A percentile compares a stretch with the other conserved stretches of the same genome.
Evolutionary conservation across 2,888 invertebrate species (phyloP).

Genomic region (Coronaproctus castanopsis): DNA sequence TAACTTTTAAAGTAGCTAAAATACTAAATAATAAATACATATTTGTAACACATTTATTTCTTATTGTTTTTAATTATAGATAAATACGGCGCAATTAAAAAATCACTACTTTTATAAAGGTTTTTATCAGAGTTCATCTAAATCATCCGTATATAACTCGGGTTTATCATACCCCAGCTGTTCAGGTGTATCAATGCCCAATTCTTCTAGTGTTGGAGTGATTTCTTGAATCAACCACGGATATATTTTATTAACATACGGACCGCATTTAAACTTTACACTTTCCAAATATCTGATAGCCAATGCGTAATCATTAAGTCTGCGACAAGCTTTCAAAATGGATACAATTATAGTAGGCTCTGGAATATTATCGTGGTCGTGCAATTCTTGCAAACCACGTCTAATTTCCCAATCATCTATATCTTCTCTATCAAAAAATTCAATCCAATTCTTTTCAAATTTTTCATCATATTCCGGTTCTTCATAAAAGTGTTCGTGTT

Average conservation of each 20-base stretch:
- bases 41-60: too few relatives aligned
- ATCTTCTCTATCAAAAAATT: conserved; percentile 63
- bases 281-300: conserved; percentile 83
- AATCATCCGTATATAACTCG: conserved; percentile 62
- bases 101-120: too few relatives aligned
- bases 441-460: conserved; percentile 62
- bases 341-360: conserved; percentile 76
- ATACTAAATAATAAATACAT: too few relatives aligned
- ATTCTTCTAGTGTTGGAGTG: conserved; percentile 71
- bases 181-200: conserved; percentile 84
- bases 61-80: too few relatives aligned
- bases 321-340: conserved; percentile 72
- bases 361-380: conserved; percentile 67
- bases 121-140: conserved; percentile 36
- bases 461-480: conserved; percentile 54
- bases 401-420: conserved; percentile 91
- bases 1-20: too few relatives aligned
- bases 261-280: conserved; percentile 71
- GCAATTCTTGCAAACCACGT: conserved; percentile 69
- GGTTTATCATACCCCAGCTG: conserved; percentile 94
- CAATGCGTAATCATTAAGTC: conserved; percentile 83
- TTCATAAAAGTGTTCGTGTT: conserved; percentile 4
- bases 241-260: conserved; percentile 51
- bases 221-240: conserved; percentile 79
- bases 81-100: too few relatives aligned